Evolutionary conservation across 2,888 invertebrate genomes (phyloP), one percentile per base, ranked within the genome.

Genomic region (Petrolisthes cinctipes): DNA sequence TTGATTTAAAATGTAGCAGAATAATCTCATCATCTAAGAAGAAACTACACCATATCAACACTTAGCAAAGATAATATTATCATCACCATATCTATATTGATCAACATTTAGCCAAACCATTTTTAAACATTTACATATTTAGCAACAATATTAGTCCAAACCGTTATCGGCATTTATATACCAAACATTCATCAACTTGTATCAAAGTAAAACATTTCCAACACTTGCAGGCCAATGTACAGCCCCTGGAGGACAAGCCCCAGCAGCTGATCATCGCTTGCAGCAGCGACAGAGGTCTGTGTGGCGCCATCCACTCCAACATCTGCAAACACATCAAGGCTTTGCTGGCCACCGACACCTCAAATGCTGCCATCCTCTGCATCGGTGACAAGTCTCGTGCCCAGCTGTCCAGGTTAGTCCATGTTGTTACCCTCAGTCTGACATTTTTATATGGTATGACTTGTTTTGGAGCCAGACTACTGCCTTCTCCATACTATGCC

Each of bases 201-300:
- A 75, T 9, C 56, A 4, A 0, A 3, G n/a, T 11, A 80, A 37
- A 37, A 37, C 2, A 37, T 37, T 37, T 37, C 37, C 37, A 37
- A 37, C 37, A 37, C 37, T 37, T 37, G 37, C 37, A 91, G 90
- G 90, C 86, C 73, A 88, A 91, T 73, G 88, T 89, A 17, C 81
- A 81, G 68, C 57, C 86, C 9, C 75, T 75, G 23, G 86, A 89
- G 61, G 90, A 90, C 5, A 88, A 89, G 75, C 91, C 91, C 83
- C 90, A 89, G 9, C 81, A 96, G 92, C 94, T 98, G 78, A 92
- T 97, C 85, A 94, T 99, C 89, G 99, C 99, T 4, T 95, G 99
- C 92, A 97, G 98, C 75, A 99, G 99, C 71, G 99, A 99, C 94
- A 96, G 99, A 94, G 98, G 99, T 93, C 95, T 99, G 1, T 99